These are phyloP conservation scores for Diplogasteroides magnus DNA, from an alignment of 1,140 invertebrate genomes.

Conservation along the genomic window DNA sequence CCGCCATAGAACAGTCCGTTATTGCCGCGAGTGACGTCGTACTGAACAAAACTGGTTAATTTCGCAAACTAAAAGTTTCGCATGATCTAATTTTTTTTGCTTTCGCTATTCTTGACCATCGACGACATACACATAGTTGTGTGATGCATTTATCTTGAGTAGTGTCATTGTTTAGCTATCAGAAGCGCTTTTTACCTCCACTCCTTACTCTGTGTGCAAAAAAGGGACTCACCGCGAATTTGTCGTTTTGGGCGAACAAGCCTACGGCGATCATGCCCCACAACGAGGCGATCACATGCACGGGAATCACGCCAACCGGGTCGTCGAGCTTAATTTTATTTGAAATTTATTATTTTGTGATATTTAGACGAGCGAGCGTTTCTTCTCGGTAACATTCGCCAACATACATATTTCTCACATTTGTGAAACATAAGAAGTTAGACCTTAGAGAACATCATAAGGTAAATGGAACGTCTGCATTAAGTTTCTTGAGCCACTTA, in stretches of 20 bases:
- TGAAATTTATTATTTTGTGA: neutral
- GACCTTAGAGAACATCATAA: no score
- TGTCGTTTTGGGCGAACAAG: constrained; percentile 52
- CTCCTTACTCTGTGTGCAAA: neutral
- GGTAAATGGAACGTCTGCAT: no score
- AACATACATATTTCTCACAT: no score
- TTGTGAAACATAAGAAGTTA: no score
- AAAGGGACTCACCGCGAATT: constrained; percentile 12
- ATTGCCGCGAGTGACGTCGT: constrained; percentile 23
- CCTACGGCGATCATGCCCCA: constrained; percentile 57
- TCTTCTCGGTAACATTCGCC: no score
- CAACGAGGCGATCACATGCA: constrained; percentile 55
- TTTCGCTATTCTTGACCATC: constrained; percentile 11
- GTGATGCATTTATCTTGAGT: neutral
- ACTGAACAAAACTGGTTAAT: neutral
- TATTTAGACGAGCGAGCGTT: neutral
- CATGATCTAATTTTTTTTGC: neutral
- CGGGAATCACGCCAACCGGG: constrained; percentile 57
- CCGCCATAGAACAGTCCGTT: constrained; percentile 40
- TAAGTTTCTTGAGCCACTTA: no score
- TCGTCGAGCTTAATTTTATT: constrained; percentile 53
- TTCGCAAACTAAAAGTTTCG: neutral
- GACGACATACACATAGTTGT: constrained; percentile 3
- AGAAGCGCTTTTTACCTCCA: neutral
- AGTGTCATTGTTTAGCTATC: constrained; percentile 2